Conservation (phyloP, 2,888 invertebrate genomes). For the Tetragnatha montana region DNA sequence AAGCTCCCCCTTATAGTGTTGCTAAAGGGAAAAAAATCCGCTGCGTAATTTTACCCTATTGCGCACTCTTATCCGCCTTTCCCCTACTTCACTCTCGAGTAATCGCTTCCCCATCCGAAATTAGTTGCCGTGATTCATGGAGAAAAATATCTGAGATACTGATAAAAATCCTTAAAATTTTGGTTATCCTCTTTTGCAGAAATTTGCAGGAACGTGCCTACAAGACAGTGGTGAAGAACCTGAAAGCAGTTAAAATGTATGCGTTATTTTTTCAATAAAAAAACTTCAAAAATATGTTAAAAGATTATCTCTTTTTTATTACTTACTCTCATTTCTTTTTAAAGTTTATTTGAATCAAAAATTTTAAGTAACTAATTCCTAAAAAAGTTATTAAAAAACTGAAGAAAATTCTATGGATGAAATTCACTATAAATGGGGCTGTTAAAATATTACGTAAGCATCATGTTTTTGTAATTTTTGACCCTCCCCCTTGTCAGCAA, state of each 20-base stretch:
- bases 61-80: no score
- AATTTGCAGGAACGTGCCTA: slow-evolving; percentile 50
- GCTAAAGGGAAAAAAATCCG: no score
- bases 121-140: no score
- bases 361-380: no score
- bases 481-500: no score
- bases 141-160: not conserved
- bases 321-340: not conserved
- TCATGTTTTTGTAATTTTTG: no score
- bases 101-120: not conserved
- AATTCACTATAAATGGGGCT: no score
- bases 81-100: not conserved
- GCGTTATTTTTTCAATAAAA: not conserved
- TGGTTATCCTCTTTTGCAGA: slow-evolving; percentile 14
- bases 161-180: not conserved
- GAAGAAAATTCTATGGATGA: no score
- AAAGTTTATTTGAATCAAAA: not conserved
- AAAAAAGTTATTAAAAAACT: no score
- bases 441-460: no score
- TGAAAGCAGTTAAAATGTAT: slow-evolving; percentile 4
- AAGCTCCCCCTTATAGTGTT: no score
- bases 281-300: not conserved
- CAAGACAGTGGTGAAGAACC: slow-evolving; percentile 18
- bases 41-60: no score
- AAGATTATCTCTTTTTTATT: not conserved